Evolutionary conservation across 1,140 invertebrate species (phyloP), one percentile per base, ranked within the genome.

Genomic region (Cotesia glomerata): DNA sequence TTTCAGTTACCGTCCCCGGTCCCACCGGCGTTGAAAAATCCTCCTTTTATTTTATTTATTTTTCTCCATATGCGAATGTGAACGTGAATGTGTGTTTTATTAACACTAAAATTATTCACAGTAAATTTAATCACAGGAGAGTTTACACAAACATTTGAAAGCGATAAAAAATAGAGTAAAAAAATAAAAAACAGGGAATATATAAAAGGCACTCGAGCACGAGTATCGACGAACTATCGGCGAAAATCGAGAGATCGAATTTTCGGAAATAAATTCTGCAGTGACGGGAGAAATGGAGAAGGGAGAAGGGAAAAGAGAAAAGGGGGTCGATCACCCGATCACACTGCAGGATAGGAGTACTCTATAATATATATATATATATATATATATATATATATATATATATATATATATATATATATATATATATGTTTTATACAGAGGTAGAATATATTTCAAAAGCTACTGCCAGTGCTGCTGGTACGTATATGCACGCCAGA

Each of bases 381-480:
- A 26, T 26, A 26, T 26, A 26, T 26, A 26, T 26, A 2, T 26
- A 26, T 2, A 26, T 26, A 2, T 26, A 26, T 26, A 26, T 26
- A 26, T 26, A 26, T 26, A 26, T 26, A 26, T 2, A 26, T 26
- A 2, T 26, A 26, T 26, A 26, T 26, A 26, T 26, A 26, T 26
- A 26, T 26, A 26, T 26, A 26, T 26, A 26, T 26, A 2, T 26
- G 26, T 26, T 26, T 26, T 26, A 26, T 26, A 26, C 26, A 26
- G 26, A 77, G 39, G 7, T 45, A 11, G 39, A 84, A 81, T 83
- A 83, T 84, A 84, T 82, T 84, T 80, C 75, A 80, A 81, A 83
- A 82, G 78, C 78, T 75, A 78, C 39, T 45, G 11, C 26, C 26
- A 3, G 26, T 26, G 26, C 26, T 26, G 26, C 26, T 26, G 26